A percentile compares a stretch with the other conserved stretches of the same genome.
Conservation (phyloP, 2,797 vertebrate genomes). For the Pangasius larnaudii region DNA sequence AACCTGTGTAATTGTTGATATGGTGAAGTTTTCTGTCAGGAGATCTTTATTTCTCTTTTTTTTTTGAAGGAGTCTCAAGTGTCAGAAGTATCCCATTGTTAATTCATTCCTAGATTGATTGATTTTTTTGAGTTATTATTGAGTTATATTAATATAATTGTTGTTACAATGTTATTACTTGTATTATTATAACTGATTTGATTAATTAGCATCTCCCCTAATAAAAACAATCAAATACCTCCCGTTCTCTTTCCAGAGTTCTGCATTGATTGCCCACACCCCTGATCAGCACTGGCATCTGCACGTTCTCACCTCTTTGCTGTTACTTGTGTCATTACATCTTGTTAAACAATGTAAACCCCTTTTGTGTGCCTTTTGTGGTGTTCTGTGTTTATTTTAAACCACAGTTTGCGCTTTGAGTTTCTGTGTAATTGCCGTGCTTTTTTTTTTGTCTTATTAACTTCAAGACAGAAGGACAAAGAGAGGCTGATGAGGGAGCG, state of each 20-base stretch:
- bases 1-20: not conserved
- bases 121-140: not conserved
- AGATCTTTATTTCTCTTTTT: not conserved
- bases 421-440: too few relatives aligned
- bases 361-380: not conserved
- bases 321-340: not conserved
- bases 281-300: not conserved
- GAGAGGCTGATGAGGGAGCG: not conserved
- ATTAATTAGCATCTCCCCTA: not conserved
- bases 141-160: not conserved
- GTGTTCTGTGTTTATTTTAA: not conserved
- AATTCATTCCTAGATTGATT: not conserved
- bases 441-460: not conserved
- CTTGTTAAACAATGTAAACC: not conserved
- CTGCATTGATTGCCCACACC: not conserved
- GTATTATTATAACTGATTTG: not conserved
- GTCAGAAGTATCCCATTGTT: not conserved
- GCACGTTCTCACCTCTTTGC: conserved; percentile 3
- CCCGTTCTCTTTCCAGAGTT: not conserved
- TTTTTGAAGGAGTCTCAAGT: not conserved
- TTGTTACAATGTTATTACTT: not conserved
- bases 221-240: not conserved
- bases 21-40: not conserved
- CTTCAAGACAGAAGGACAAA: not conserved
- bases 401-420: too few relatives aligned